phyloP scores from a whole-genome alignment of 2,113 vertebrate species.

The Lipophrys pholis region DNA sequence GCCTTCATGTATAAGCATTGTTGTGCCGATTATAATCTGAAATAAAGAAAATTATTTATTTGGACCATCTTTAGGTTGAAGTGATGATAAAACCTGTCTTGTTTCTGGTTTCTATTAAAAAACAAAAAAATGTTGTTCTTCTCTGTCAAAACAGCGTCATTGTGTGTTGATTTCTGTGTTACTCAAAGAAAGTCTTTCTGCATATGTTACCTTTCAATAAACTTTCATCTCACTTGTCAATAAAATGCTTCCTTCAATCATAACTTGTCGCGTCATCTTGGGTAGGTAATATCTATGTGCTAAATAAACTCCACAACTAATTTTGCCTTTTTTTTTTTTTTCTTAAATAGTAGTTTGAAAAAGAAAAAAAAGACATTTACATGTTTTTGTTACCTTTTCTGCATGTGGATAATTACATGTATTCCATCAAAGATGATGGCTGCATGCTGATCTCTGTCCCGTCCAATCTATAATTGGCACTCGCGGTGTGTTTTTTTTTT shows the following conservation, averaged over 20 bases:
- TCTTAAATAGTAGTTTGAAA: conserved; percentile 14
- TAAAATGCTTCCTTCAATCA: conserved; percentile 7
- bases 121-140: neutral
- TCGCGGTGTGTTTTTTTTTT: neutral
- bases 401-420: conserved; percentile 42
- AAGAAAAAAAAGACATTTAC: neutral
- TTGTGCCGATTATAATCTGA: too few species aligned
- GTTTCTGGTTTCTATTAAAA: neutral
- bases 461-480: conserved; percentile 24
- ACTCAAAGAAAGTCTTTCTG: neutral
- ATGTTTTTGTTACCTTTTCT: conserved; percentile 22
- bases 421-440: conserved; percentile 38
- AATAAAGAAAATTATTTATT: too few species aligned
- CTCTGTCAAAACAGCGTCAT: neutral
- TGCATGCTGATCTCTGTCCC: conserved; percentile 33
- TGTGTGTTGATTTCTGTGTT: neutral
- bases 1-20: too few species aligned
- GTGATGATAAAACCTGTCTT: too few species aligned
- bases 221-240: conserved; percentile 5
- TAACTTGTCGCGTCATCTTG: neutral
- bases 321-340: neutral
- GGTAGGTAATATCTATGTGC: conserved; percentile 1
- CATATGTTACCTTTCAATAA: neutral
- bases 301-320: neutral
- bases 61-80: too few species aligned